These are phyloP conservation scores for Pteruthius melanotis DNA, from an alignment of 2,113 vertebrate species.

Conservation along the genomic window DNA sequence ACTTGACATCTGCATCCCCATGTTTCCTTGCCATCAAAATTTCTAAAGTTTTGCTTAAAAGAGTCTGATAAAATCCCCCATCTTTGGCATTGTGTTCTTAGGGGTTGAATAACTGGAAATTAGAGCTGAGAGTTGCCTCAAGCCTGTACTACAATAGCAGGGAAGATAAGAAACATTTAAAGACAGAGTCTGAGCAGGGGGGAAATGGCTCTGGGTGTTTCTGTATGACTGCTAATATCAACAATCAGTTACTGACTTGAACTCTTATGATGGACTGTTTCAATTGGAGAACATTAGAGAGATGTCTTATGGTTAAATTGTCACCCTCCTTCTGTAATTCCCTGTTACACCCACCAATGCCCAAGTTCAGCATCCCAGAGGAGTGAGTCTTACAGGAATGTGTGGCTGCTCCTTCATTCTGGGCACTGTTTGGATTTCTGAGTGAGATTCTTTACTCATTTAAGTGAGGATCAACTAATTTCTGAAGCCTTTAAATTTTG, in stretches of 20 bases:
- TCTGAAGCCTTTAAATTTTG: not conserved
- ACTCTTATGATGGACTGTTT: not conserved
- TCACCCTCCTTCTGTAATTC: not conserved
- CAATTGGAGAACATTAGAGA: not conserved
- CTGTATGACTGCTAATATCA: not conserved
- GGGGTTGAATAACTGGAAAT: not conserved
- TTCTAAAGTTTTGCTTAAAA: not conserved
- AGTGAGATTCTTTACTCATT: not conserved
- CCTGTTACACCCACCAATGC: not conserved
- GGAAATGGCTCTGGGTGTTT: not conserved
- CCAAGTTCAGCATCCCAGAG: not conserved
- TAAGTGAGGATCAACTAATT: not conserved
- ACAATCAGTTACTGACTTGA: not conserved
- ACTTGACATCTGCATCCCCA: not conserved
- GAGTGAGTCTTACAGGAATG: not conserved
- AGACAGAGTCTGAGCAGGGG: not conserved
- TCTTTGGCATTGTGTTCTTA: not conserved
- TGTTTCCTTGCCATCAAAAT: not conserved
- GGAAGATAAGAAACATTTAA: not conserved
- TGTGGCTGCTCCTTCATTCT: not conserved
- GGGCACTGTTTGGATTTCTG: not conserved
- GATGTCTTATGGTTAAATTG: not conserved
- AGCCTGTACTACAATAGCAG: not conserved
- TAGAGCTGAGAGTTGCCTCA: not conserved
- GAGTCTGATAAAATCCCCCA: not conserved